Conservation (phyloP, 2,888 invertebrate genomes). For the Epirrhoe tristata region DNA sequence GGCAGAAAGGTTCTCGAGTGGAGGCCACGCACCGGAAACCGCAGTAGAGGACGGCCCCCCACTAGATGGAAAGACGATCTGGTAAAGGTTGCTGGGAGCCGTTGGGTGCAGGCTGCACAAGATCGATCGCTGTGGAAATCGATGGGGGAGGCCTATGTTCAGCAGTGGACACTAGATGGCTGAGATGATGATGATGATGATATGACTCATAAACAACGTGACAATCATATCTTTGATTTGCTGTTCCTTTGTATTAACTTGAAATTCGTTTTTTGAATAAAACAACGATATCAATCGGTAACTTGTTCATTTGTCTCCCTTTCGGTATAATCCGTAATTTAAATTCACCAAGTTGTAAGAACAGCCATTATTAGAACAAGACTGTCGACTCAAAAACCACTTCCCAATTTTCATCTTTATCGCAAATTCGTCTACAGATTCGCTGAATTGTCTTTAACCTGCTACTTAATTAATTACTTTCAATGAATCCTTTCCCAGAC, state of each 20-base stretch:
- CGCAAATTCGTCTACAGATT: slow-evolving; percentile 11
- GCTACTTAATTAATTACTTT: slow-evolving; percentile 72
- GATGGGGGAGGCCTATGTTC: no score
- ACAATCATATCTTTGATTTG: slow-evolving; percentile 8
- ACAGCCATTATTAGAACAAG: slow-evolving; percentile 9
- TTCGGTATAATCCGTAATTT: neutral
- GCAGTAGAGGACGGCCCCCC: no score
- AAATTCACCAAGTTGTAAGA: neutral
- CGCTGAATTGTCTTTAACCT: slow-evolving; percentile 52
- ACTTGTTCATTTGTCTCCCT: neutral
- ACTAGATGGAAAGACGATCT: no score
- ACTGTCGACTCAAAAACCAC: slow-evolving; percentile 12
- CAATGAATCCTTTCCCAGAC: slow-evolving; percentile 39
- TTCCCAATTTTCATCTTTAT: slow-evolving; percentile 8
- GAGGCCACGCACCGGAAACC: no score
- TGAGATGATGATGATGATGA: no score
- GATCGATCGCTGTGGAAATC: no score
- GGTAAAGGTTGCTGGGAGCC: no score
- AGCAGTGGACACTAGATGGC: no score
- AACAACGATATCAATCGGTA: neutral
- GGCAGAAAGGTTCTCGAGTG: no score
- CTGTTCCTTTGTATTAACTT: neutral
- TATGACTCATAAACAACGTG: slow-evolving; percentile 16
- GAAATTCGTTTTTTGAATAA: neutral
- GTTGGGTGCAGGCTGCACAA: no score